Evolutionary conservation across 2,113 vertebrate genomes (phyloP), one percentile per base, ranked within the genome.

Genomic region (Procavia capensis): DNA sequence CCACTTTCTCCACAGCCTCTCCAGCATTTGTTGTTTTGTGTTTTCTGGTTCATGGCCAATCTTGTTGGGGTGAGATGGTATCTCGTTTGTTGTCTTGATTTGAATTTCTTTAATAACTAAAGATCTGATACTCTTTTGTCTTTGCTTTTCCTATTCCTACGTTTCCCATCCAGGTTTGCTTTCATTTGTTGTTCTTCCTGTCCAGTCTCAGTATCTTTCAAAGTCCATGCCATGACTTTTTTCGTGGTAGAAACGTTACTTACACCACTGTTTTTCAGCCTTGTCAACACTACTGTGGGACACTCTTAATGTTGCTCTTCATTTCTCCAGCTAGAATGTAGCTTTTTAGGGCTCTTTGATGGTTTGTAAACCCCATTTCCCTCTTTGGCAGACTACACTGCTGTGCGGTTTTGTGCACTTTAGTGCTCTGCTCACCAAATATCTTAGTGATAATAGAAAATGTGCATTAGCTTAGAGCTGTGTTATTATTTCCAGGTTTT

Each of bases 371-470:
- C 34, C 36, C 16, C 19, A 3, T 95, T 89, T 41, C 6, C 6
- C 34, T 92, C 3, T 88, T 89, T 88, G 43, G 27, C 34, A 14
- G 47, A 85, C 54, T 11, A 39, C 6, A 31, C 17, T 80, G 22
- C 8, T 31, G 5, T 83, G 8, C 86, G 54, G 19, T 43, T 84
- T 81, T 82, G 63, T 95, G 34, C 82, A 47, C 64, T 45, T 93
- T 45, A 88, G 9, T 90, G 41, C 29, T 90, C 41, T 91, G 82
- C 31, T 91, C 20, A 79, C 29, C 76, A 96, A 94, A 90, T 95
- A 89, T 78, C 85, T 97, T 72, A 66, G 57, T 89, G 61, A 16
- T 66, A 84, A n/a, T 72, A 47, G 63, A 90, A 85, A 6, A 43
- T 24, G 83, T 24, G 16, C 54, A 94, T 94, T 92, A 90, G 85